phyloP scores from a whole-genome alignment of 2,888 invertebrate species.

The Agrochola lychnidis region DNA sequence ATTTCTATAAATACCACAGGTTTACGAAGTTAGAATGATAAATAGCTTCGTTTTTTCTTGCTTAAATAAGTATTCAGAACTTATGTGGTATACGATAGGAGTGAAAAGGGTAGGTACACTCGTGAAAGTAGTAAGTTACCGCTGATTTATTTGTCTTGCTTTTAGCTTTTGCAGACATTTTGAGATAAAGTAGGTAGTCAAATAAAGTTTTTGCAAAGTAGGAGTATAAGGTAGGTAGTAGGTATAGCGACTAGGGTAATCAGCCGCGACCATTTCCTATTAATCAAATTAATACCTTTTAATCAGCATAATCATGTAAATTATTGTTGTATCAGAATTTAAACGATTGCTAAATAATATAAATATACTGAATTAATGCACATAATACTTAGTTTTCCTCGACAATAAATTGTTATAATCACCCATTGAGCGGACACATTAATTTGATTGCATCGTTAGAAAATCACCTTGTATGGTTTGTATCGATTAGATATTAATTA shows the following conservation, averaged over 20 bases:
- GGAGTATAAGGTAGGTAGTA: background rate
- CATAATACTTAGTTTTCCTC: constrained; percentile 30
- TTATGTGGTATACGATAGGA: background rate
- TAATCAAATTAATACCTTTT: constrained; percentile 18
- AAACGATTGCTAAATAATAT: constrained; percentile 37
- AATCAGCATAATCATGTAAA: constrained; percentile 31
- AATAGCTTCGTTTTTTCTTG: constrained; percentile 10
- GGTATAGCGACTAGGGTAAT: background rate
- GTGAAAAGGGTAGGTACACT: background rate
- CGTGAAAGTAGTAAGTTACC: background rate
- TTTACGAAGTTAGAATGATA: constrained; percentile 32
- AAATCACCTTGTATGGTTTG: constrained; percentile 27
- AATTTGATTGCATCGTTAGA: constrained; percentile 41
- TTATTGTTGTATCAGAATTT: constrained; percentile 30
- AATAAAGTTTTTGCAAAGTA: background rate
- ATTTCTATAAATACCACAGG: constrained; percentile 52
- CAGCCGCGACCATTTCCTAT: background rate
- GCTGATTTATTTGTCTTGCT: background rate
- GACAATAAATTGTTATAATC: constrained; percentile 49
- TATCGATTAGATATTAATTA: constrained; percentile 17
- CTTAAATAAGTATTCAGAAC: constrained; percentile 5
- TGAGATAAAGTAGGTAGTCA: background rate
- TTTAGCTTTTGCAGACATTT: background rate
- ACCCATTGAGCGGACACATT: constrained; percentile 34
- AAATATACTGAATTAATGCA: constrained; percentile 30